Base-by-base conservation (phyloP, 2,888 invertebrate species). In the Nomada fabriciana region DNA sequence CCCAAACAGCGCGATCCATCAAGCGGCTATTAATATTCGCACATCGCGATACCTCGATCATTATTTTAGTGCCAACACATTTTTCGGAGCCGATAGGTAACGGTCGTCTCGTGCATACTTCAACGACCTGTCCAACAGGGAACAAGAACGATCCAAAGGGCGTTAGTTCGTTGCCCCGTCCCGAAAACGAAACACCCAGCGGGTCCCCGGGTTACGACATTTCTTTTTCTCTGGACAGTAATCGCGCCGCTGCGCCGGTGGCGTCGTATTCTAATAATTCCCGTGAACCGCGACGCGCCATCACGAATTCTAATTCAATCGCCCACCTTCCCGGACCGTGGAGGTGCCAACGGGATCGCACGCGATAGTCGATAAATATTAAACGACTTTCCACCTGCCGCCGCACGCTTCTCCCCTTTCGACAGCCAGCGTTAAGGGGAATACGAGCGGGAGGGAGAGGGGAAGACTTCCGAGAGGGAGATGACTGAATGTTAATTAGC, bases 231-330 rank as follows among this genome's bases (percentile, higher is more conserved):
- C n/a, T 18, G 55, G 29, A 50, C 18, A 70, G 77, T 86, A 87
- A 89, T 89, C 88, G 80, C 88, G 86, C 82, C 75, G 47, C 20
- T 36, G 36, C 36, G 36, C 36, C 23, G 61, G 68, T 70, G 63
- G 23, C 85, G 89, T 88, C 86, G 90, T 92, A 93, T 93, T 93
- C 91, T 91, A 93, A 93, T 93, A 92, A 89, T 91, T 93, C 91
- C 91, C 90, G 85, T 87, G 92, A 92, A 93, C 77, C 85, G 79
- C 43, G 47, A 23, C 74, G 84, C 84, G 68, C 74, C 86, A 78
- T 75, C 80, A 83, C 82, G 89, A 89, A 89, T 89, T 89, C 86
- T 86, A 90, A 89, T 89, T 88, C 60, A 77, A 55, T 47, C 77
- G 82, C 29, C 52, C 61, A 78, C 57, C 74, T 73, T 73, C 69